Base-by-base conservation (phyloP, 2,113 vertebrate genomes). In the Cheirogaleus medius region DNA sequence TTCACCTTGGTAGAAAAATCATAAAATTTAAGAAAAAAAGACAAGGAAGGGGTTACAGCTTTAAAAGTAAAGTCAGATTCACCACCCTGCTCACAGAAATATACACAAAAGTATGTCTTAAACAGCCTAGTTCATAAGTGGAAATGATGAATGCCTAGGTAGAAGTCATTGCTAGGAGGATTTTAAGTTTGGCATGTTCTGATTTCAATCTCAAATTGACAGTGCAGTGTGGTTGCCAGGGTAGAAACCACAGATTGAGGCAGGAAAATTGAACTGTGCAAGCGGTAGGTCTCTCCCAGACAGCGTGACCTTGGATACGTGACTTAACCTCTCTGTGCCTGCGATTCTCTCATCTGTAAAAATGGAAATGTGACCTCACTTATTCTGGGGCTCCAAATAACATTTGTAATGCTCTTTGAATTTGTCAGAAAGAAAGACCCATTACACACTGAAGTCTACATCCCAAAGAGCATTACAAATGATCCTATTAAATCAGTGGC, bases 281-380 rank as follows among this genome's bases (percentile, higher is more conserved):
- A 20, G 42, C 20, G 20, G 69, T 87, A 54, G 89, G 60, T 83
- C 64, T 91, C 52, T 85, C 68, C 27, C 34, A 87, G 69, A 80
- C 52, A 47, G 56, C 0, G 4, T 64, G 54, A 88, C 63, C 83
- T 91, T 13, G 47, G 49, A 6, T 88, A 47, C 12, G 13, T 94
- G 91, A 87, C 83, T 95, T 93, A 64, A 90, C 94, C 87, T 87
- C 47, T 71, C 2, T 76, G 49, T 42, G 63, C 77, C 94, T 39
- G 3, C n/a, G 44, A 78, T 49, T 81, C 49, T 3, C 78, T 69
- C 91, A 44, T 93, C 74, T 95, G 64, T 95, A 89, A 88, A 93
- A 95, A 95, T 90, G 90, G 76, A 97, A 94, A 97, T 87, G 74
- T 93, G 93, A 96, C 94, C 95, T 98, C 94, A 71, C 94, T 97